A percentile compares a stretch with the other conserved stretches of the same genome.
Conservation (phyloP, 64 coral and sea anemone species). For the Montipora capricornis region DNA sequence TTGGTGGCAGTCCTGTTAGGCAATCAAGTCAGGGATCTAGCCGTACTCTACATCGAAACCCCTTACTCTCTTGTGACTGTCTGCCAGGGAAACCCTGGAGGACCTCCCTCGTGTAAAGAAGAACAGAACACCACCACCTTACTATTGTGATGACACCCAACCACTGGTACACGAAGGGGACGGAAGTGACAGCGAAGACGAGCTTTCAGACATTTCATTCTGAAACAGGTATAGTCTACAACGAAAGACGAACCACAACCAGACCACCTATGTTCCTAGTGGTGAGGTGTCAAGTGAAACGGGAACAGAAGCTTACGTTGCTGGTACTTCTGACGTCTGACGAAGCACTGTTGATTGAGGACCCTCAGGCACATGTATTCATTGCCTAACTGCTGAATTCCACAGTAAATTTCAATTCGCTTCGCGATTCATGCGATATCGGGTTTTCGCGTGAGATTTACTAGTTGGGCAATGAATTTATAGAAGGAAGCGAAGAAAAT, state of each 20-base stretch:
- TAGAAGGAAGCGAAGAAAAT: too few species aligned
- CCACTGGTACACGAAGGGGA: not conserved
- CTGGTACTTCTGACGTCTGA: conserved; percentile 21
- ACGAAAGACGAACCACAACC: not conserved
- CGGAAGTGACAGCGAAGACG: conserved; percentile 21
- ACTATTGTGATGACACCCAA: not conserved
- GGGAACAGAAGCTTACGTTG: not conserved
- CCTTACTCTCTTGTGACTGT: conserved; percentile 47
- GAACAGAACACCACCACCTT: conserved; percentile 1
- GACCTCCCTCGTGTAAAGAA: conserved; percentile 7
- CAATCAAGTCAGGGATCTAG: conserved; percentile 35
- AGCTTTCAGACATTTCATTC: not conserved
- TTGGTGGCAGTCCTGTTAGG: conserved; percentile 27
- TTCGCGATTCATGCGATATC: too few species aligned
- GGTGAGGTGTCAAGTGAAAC: conserved; percentile 4
- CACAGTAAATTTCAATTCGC: too few species aligned
- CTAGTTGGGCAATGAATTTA: too few species aligned
- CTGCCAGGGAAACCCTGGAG: not conserved
- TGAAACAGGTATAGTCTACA: conserved; percentile 10
- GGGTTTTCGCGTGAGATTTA: too few species aligned
- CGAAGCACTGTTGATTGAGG: not conserved
- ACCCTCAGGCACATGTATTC: not conserved
- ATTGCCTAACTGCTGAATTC: too few species aligned
- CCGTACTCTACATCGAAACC: conserved; percentile 57
- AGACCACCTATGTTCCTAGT: not conserved